Conservation (phyloP, 2,797 vertebrate species). For the Sebastes jordani region DNA sequence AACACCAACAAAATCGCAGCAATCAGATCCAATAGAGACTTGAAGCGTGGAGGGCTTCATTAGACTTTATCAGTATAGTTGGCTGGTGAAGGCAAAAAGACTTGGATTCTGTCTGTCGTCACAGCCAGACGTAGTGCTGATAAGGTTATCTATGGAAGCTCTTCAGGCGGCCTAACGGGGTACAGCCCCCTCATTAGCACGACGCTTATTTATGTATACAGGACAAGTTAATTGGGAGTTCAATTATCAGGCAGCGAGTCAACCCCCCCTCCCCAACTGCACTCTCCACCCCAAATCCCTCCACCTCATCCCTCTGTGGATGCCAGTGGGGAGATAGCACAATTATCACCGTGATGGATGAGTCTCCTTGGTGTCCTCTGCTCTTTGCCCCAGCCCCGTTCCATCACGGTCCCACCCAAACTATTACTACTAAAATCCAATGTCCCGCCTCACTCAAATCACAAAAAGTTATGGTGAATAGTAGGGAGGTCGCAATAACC, state of each 20-base stretch:
- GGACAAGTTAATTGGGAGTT: slow-evolving; percentile 65
- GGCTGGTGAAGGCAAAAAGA: neutral
- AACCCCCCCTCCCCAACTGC: neutral
- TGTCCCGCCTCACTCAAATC: neutral
- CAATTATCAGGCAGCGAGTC: slow-evolving; percentile 46
- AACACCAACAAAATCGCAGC: slow-evolving; percentile 28
- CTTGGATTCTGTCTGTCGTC: slow-evolving; percentile 2
- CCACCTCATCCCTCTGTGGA: slow-evolving; percentile 19
- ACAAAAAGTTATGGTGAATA: neutral
- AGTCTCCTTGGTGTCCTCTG: slow-evolving; percentile 63
- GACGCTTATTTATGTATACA: slow-evolving; percentile 63
- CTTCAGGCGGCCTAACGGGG: slow-evolving; percentile 9
- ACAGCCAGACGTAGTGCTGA: slow-evolving; percentile 18
- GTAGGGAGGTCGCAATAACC: too few relatives aligned
- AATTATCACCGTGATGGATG: slow-evolving; percentile 76
- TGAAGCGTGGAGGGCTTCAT: slow-evolving; percentile 27
- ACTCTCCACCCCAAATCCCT: neutral
- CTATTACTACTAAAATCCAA: slow-evolving; percentile 7
- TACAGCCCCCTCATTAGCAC: slow-evolving; percentile 49
- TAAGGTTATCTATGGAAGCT: slow-evolving; percentile 42
- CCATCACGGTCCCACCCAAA: slow-evolving; percentile 14
- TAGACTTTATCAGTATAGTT: slow-evolving; percentile 27
- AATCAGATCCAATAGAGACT: slow-evolving; percentile 18
- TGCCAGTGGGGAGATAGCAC: slow-evolving; percentile 49
- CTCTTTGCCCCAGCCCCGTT: slow-evolving; percentile 36